Conservation (phyloP, 2,888 invertebrate species). For the Glyphotaelius pellucidus region DNA sequence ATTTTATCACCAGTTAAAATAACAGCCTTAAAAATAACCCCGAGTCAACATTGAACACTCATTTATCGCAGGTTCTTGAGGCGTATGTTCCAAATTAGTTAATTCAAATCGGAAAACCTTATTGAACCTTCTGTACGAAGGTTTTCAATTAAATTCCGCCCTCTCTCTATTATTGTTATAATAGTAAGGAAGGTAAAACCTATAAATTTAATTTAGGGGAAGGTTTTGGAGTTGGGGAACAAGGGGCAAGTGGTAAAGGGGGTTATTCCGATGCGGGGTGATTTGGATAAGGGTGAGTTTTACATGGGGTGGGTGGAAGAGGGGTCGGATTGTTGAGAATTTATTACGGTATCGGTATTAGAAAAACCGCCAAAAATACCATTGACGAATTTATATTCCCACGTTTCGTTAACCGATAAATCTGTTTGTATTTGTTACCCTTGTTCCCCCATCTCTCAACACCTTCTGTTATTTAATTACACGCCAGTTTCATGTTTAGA, state of each 20-base stretch:
- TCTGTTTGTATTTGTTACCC: slow-evolving; percentile 32
- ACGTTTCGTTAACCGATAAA: slow-evolving; percentile 22
- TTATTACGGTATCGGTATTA: slow-evolving; percentile 58
- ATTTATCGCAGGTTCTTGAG: neutral
- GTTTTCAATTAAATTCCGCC: slow-evolving; percentile 62
- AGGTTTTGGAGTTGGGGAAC: neutral
- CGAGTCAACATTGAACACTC: neutral
- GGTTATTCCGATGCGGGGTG: neutral
- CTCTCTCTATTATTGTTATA: slow-evolving; percentile 54
- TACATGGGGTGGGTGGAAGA: neutral
- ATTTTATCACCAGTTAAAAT: neutral
- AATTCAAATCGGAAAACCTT: slow-evolving; percentile 53
- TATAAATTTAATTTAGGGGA: slow-evolving; percentile 60
- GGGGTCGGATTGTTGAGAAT: slow-evolving; percentile 47
- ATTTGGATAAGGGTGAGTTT: neutral
- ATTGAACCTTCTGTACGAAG: slow-evolving; percentile 54
- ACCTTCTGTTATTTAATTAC: slow-evolving; percentile 2
- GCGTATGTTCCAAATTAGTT: slow-evolving; percentile 15
- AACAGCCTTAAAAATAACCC: neutral
- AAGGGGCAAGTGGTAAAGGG: neutral
- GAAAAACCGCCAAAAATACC: slow-evolving; percentile 47
- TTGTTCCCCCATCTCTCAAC: neutral
- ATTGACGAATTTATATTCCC: slow-evolving; percentile 39
- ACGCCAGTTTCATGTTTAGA: neutral
- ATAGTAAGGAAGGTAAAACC: slow-evolving; percentile 61